phyloP scores from a whole-genome alignment of 2,888 invertebrate genomes.

The Disparrhopalites patrizii region DNA sequence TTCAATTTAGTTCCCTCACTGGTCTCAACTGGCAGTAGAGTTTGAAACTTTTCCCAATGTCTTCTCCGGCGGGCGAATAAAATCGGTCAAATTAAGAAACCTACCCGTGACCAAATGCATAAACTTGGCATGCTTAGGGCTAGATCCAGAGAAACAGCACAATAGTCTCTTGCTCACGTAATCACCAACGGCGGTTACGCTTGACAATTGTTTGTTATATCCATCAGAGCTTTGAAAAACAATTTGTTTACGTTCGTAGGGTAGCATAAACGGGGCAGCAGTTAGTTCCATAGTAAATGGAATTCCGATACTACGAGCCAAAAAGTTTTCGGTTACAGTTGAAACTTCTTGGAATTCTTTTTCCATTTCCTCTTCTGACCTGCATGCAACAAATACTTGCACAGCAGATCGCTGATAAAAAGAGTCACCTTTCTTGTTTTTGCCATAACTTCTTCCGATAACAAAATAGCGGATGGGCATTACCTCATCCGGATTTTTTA shows the following conservation, averaged over 20 bases:
- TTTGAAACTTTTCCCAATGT: no score
- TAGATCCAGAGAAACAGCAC: conserved; percentile 58
- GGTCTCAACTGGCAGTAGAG: no score
- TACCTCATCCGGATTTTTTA: conserved; percentile 56
- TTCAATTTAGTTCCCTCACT: no score
- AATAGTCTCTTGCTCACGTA: conserved; percentile 74
- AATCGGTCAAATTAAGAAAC: conserved; percentile 66
- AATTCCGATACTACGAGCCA: conserved; percentile 58
- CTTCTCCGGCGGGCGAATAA: conserved; percentile 54
- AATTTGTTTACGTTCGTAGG: conserved; percentile 65
- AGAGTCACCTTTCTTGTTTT: conserved; percentile 45
- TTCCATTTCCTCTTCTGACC: conserved; percentile 57
- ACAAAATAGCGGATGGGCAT: conserved; percentile 69
- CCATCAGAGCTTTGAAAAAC: conserved; percentile 60
- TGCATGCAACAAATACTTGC: conserved; percentile 61
- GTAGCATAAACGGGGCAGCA: conserved; percentile 60
- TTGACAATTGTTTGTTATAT: conserved; percentile 65
- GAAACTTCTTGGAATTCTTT: conserved; percentile 55
- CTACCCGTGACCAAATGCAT: conserved; percentile 68
- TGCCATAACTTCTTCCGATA: conserved; percentile 65
- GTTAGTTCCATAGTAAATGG: conserved; percentile 63
- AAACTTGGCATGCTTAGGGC: conserved; percentile 60
- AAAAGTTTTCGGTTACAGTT: conserved; percentile 55
- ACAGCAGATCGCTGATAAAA: conserved; percentile 65
- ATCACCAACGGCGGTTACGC: conserved; percentile 66